These are phyloP conservation scores for Psophia crepitans DNA, from an alignment of 2,113 vertebrate genomes.

Conservation along the genomic window DNA sequence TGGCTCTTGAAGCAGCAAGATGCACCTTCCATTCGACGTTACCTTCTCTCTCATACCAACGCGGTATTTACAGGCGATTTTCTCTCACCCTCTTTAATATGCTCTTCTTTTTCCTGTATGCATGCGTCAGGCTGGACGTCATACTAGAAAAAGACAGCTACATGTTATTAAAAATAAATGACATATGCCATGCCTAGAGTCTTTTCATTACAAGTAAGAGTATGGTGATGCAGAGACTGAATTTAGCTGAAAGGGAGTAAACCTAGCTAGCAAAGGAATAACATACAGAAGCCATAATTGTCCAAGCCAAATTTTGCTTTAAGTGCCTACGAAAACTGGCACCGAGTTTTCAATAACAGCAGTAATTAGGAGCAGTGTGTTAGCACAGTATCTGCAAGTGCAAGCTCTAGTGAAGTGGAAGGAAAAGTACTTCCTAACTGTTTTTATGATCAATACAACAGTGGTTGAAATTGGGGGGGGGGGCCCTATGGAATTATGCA, in stretches of 20 bases:
- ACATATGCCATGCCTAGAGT: background rate
- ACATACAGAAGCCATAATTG: background rate
- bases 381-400: background rate
- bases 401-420: background rate
- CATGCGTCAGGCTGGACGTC: background rate
- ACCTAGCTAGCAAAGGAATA: background rate
- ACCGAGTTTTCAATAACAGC: background rate
- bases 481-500: rapidly evolving
- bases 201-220: background rate
- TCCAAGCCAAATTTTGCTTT: background rate
- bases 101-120: background rate
- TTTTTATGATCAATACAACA: background rate
- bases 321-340: background rate
- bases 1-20: background rate
- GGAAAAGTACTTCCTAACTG: background rate
- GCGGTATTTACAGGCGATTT: background rate
- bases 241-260: background rate
- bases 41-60: background rate
- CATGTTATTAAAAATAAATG: background rate
- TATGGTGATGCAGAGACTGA: background rate
- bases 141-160: background rate
- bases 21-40: background rate
- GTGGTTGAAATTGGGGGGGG: background rate
- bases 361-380: background rate
- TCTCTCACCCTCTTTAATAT: background rate